A percentile compares a stretch with the other conserved stretches of the same genome.
Conservation (phyloP, 2,797 vertebrate genomes). For the Vultur gryphus region DNA sequence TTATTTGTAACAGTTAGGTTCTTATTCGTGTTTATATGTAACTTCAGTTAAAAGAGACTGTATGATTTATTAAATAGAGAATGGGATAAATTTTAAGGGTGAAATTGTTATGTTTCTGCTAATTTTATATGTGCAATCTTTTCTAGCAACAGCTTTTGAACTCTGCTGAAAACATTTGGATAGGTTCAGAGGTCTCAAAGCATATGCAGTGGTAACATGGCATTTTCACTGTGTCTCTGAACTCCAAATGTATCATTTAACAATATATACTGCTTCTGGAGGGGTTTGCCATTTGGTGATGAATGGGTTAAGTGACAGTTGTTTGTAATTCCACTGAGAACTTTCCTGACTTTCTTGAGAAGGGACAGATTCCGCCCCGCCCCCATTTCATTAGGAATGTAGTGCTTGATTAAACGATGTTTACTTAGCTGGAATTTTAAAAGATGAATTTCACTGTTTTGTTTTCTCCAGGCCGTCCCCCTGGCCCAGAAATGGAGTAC, state of each 20-base stretch:
- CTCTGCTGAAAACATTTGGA: neutral
- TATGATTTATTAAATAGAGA: neutral
- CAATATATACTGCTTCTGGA: neutral
- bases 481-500: conserved; percentile 98
- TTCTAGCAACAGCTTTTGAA: neutral
- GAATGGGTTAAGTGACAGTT: neutral
- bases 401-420: neutral
- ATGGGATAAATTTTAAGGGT: neutral
- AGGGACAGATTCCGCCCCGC: neutral
- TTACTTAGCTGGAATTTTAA: neutral
- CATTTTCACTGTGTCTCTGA: neutral
- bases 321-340: neutral
- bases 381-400: neutral
- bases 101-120: neutral
- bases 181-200: neutral
- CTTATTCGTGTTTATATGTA: neutral
- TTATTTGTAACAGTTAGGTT: neutral
- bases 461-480: conserved; percentile 84
- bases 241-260: neutral
- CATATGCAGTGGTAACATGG: neutral
- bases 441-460: neutral
- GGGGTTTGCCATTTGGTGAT: neutral
- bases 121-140: neutral
- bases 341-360: neutral
- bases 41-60: neutral